phyloP scores from a whole-genome alignment of 2,797 vertebrate genomes.

The Myotis findleyi region DNA sequence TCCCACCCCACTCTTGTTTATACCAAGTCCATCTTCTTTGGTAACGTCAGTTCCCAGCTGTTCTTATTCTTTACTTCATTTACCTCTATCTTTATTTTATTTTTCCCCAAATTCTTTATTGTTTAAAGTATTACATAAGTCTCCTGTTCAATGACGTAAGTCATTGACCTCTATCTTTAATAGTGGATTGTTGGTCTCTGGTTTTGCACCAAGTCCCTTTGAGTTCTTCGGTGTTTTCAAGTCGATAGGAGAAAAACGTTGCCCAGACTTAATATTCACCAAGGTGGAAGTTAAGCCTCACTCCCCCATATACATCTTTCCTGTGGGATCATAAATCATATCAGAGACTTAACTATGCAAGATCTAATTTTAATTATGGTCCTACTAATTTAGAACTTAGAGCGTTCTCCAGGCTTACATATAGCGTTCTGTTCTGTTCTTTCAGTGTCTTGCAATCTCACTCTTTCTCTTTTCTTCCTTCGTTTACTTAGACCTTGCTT shows the following conservation, averaged over 20 bases:
- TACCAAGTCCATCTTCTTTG: not conserved
- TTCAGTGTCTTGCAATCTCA: not conserved
- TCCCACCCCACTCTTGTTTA: not conserved
- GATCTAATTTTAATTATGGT: not conserved
- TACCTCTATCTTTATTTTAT: not conserved
- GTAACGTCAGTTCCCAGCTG: not conserved
- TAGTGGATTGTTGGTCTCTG: not conserved
- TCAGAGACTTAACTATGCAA: not conserved
- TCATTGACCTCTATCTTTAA: not conserved
- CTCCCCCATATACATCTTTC: not conserved
- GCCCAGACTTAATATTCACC: not conserved
- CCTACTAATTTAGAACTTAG: not conserved
- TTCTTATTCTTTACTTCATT: not conserved
- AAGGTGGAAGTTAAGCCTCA: not conserved
- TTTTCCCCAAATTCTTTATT: too few relatives aligned
- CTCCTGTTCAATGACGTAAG: too few relatives aligned
- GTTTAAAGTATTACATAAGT: not conserved
- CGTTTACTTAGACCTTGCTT: not conserved
- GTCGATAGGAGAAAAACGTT: not conserved
- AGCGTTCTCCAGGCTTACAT: not conserved
- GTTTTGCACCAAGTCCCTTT: not conserved
- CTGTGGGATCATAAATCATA: not conserved
- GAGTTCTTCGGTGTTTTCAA: not conserved
- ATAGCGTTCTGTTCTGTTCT: not conserved
- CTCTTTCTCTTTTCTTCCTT: not conserved